These are phyloP conservation scores for Chionis minor DNA, from an alignment of 2,113 vertebrate species.

Conservation along the genomic window DNA sequence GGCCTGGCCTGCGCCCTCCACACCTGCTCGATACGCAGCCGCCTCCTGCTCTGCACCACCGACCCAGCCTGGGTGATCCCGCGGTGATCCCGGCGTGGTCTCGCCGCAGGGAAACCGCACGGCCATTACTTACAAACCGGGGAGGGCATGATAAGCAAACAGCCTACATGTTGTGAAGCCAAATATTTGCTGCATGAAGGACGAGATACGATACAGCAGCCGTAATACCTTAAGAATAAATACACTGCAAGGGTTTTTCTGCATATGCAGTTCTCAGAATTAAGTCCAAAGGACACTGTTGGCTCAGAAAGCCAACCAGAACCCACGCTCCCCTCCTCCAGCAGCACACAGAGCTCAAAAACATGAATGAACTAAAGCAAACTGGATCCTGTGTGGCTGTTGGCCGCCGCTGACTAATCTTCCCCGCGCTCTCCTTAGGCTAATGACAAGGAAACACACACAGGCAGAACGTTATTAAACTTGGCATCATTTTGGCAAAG, in stretches of 20 bases:
- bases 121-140: background rate
- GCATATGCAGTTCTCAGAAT: background rate
- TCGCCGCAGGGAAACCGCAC: accelerated
- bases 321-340: background rate
- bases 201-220: background rate
- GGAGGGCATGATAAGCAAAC: background rate
- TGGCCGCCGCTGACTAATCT: background rate
- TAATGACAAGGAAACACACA: background rate
- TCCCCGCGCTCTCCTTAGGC: background rate
- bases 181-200: background rate
- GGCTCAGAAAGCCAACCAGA: background rate
- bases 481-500: background rate
- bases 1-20: background rate
- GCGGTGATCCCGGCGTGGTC: accelerated
- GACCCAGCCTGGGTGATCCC: background rate
- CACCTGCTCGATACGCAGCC: background rate
- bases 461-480: background rate
- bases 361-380: background rate
- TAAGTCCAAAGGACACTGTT: background rate
- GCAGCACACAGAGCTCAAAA: background rate
- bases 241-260: background rate
- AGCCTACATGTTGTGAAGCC: background rate
- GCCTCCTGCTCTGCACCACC: background rate
- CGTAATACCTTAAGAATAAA: background rate
- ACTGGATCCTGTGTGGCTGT: background rate